phyloP scores from a whole-genome alignment of 2,888 invertebrate species.

The Eupithecia exiguata region DNA sequence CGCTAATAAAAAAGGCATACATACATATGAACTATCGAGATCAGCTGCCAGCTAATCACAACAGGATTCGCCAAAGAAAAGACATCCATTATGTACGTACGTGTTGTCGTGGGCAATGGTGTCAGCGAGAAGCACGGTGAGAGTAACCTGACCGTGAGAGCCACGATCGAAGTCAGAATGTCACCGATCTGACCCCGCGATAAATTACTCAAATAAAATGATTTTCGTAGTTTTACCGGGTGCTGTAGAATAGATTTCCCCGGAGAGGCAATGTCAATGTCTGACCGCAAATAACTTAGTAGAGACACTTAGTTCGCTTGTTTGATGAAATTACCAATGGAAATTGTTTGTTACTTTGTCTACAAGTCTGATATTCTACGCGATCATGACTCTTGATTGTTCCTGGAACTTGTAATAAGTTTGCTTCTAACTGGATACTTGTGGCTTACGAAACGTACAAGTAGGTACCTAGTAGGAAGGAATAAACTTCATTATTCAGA shows the following conservation, averaged over 20 bases:
- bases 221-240: constrained; percentile 40
- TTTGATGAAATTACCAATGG: constrained; percentile 28
- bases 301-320: constrained; percentile 16
- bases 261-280: constrained; percentile 43
- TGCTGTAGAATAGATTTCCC: constrained; percentile 57
- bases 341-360: constrained; percentile 4
- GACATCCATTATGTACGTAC: not conserved
- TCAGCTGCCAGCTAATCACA: not conserved
- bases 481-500: not conserved
- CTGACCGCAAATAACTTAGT: constrained; percentile 34
- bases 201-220: not conserved
- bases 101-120: not conserved
- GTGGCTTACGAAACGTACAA: not conserved
- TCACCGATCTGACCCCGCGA: not conserved
- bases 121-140: not conserved
- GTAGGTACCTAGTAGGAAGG: not conserved
- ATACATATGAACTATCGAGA: not conserved
- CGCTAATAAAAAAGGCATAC: not conserved
- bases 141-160: not conserved
- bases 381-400: not conserved
- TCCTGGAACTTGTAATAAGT: not conserved
- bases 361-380: not conserved
- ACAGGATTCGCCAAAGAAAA: not conserved
- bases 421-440: not conserved
- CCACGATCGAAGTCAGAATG: not conserved